Conservation (phyloP, 1,140 invertebrate genomes). For the Rhagoletis zephyria region DNA sequence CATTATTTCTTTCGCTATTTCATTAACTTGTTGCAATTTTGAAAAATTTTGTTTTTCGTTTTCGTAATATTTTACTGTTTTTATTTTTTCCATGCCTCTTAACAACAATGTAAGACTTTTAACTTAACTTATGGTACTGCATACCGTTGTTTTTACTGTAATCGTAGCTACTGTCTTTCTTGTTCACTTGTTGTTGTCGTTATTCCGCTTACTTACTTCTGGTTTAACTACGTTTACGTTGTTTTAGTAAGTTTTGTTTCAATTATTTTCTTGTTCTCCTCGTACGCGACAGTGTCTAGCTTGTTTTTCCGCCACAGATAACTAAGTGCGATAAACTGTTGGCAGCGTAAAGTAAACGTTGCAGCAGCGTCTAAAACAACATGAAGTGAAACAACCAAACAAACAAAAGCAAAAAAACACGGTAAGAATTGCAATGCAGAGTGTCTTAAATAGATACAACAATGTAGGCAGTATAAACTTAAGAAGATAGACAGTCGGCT, state of each 20-base stretch:
- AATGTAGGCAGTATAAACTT: not conserved
- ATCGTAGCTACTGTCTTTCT: not conserved
- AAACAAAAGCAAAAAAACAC: not conserved
- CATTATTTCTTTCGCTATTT: too few species aligned
- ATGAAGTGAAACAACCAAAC: not conserved
- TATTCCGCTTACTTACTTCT: not conserved
- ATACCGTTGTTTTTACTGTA: not conserved
- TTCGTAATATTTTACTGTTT: too few species aligned
- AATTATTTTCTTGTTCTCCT: not conserved
- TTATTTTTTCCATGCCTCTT: not conserved
- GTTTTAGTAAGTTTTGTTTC: constrained; percentile 19
- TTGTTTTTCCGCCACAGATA: constrained; percentile 50
- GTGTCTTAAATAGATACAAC: constrained; percentile 33
- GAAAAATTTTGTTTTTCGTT: too few species aligned
- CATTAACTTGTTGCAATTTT: too few species aligned
- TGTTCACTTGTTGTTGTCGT: not conserved
- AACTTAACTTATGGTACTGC: not conserved
- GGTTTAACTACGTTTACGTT: not conserved
- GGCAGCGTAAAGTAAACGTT: not conserved
- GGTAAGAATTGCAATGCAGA: not conserved
- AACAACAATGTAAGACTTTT: not conserved
- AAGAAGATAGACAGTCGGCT: not conserved
- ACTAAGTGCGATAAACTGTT: constrained; percentile 43
- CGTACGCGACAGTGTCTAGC: not conserved
- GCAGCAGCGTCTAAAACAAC: not conserved